These are phyloP conservation scores for Meloidogyne chitwoodi DNA, from an alignment of 1,140 invertebrate species.

Conservation along the genomic window DNA sequence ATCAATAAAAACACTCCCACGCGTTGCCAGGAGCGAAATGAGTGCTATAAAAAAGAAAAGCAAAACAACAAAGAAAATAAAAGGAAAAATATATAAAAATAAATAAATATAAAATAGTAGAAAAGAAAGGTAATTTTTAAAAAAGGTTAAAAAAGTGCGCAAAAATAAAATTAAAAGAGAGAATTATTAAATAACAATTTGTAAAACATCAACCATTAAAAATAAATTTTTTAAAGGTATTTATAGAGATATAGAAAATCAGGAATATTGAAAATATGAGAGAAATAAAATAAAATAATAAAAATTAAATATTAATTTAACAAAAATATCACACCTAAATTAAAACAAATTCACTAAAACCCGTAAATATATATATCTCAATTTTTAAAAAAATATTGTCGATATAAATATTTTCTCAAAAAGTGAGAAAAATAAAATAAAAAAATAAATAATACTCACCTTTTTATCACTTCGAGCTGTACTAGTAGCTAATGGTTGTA, in stretches of 20 bases:
- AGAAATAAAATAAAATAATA: too few relatives aligned
- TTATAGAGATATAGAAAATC: too few relatives aligned
- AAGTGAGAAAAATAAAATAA: neutral
- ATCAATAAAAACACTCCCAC: neutral
- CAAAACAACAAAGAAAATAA: neutral
- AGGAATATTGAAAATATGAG: too few relatives aligned
- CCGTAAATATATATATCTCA: too few relatives aligned
- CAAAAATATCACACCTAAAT: too few relatives aligned
- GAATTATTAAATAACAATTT: neutral
- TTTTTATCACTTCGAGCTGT: neutral
- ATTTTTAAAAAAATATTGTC: too few relatives aligned
- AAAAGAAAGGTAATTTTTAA: neutral
- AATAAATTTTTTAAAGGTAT: neutral
- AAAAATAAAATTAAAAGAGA: neutral
- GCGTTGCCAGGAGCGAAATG: neutral
- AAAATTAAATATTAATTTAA: too few relatives aligned
- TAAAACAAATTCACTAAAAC: too few relatives aligned
- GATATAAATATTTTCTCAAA: neutral
- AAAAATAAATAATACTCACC: neutral
- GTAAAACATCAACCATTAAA: neutral
- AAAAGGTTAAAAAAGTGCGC: neutral
- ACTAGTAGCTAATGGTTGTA: neutral
- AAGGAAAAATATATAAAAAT: neutral
- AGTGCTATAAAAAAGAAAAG: neutral
- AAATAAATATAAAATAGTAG: neutral